phyloP scores from a whole-genome alignment of 2,113 vertebrate species.

The Phyllopteryx taeniolatus region DNA sequence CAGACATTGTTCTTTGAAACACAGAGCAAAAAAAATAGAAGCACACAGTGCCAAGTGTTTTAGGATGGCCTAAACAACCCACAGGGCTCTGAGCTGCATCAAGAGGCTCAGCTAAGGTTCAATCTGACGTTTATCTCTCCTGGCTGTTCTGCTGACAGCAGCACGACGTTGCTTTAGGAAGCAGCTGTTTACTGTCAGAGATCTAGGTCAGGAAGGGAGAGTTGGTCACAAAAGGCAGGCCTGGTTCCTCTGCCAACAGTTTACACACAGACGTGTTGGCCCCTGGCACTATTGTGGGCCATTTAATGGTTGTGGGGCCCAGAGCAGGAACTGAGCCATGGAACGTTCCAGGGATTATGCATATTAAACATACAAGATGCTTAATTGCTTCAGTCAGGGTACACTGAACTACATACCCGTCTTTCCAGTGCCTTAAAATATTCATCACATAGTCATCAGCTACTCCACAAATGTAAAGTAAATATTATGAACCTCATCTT shows the following conservation, averaged over 20 bases:
- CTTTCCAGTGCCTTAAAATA: too few species aligned
- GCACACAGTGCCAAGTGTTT: constrained; percentile 33
- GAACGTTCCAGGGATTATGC: background rate
- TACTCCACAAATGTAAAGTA: too few species aligned
- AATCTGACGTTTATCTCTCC: constrained; percentile 81
- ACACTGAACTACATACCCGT: background rate
- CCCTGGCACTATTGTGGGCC: background rate
- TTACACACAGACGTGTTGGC: background rate
- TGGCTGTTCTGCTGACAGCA: constrained; percentile 74
- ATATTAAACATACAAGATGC: background rate
- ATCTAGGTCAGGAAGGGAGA: constrained; percentile 75
- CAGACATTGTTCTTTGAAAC: constrained; percentile 26
- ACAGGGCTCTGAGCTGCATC: constrained; percentile 61
- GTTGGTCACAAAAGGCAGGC: constrained; percentile 9
- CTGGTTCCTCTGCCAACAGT: constrained; percentile 23
- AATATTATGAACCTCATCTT: too few species aligned
- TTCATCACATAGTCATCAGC: too few species aligned
- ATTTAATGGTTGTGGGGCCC: background rate
- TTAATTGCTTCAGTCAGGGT: background rate
- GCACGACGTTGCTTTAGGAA: constrained; percentile 64
- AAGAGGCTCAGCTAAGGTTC: constrained; percentile 64
- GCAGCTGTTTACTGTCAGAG: constrained; percentile 79
- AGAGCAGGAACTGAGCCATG: constrained; percentile 1
- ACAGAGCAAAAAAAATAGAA: background rate
- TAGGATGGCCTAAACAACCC: constrained; percentile 64